A percentile compares a stretch with the other conserved stretches of the same genome.
phyloP scores from a whole-genome alignment of 1,140 invertebrate species.

The Melitaea cinxia region DNA sequence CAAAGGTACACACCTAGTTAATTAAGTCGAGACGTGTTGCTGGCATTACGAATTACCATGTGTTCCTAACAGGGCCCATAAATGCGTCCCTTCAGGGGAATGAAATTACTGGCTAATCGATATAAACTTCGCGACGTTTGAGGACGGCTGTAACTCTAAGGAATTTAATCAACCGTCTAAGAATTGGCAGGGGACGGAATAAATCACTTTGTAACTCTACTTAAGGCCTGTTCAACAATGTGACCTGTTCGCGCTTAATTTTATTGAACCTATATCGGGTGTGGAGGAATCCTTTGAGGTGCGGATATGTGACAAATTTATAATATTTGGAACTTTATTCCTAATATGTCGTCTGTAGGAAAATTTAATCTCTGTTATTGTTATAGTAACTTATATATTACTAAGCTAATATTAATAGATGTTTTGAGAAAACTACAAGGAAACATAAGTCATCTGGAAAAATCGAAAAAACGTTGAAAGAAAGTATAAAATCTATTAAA shows the following conservation, averaged over 20 bases:
- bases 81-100: conserved; percentile 36
- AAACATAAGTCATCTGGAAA: no score
- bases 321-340: background rate
- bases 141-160: conserved; percentile 52
- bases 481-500: no score
- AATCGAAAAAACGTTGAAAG: no score
- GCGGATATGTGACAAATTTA: conserved; percentile 34
- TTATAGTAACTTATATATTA: no score
- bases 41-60: conserved; percentile 15
- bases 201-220: conserved; percentile 51
- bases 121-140: conserved; percentile 60
- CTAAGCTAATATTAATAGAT: no score
- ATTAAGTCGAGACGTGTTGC: conserved; percentile 11
- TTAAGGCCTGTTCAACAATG: conserved; percentile 41
- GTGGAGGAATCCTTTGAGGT: conserved; percentile 31
- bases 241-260: conserved; percentile 43
- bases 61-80: conserved; percentile 13
- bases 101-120: conserved; percentile 66
- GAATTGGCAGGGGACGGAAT: conserved; percentile 60
- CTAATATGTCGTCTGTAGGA: background rate
- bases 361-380: background rate
- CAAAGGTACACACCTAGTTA: conserved; percentile 6
- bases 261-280: conserved; percentile 43
- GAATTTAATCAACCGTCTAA: conserved; percentile 73
- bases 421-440: no score